These are phyloP conservation scores for Drosophila nebulosa DNA, from an alignment of 1,140 invertebrate species.

Conservation along the genomic window DNA sequence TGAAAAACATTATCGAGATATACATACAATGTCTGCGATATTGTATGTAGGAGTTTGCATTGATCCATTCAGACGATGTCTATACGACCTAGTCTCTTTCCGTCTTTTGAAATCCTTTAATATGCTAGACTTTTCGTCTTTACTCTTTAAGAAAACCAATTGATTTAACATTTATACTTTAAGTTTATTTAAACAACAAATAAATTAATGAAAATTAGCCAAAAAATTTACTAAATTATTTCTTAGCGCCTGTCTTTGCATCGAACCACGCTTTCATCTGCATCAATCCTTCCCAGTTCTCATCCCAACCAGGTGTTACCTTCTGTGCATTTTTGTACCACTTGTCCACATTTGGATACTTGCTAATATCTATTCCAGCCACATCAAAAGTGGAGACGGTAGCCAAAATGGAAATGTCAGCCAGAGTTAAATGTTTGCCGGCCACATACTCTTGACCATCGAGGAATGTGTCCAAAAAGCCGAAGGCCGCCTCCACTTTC, in stretches of 20 bases:
- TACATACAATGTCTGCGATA: too few relatives aligned
- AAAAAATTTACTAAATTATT: background rate
- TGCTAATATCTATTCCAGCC: conserved; percentile 23
- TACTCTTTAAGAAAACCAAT: too few relatives aligned
- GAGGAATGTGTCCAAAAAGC: conserved; percentile 34
- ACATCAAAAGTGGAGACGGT: conserved; percentile 37
- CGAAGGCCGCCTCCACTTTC: conserved; percentile 31
- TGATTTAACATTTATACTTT: too few relatives aligned
- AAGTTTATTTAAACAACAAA: background rate
- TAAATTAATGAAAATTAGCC: background rate
- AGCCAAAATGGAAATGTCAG: conserved; percentile 46
- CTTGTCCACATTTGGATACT: conserved; percentile 37
- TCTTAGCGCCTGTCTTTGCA: background rate
- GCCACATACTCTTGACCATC: conserved; percentile 44
- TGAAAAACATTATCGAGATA: too few relatives aligned
- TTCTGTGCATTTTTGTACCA: conserved; percentile 48
- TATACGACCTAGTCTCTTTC: too few relatives aligned
- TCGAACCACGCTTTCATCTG: background rate
- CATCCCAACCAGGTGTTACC: conserved; percentile 45
- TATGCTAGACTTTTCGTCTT: too few relatives aligned
- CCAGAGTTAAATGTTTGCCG: conserved; percentile 34
- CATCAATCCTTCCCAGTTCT: conserved; percentile 81
- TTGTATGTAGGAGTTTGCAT: too few relatives aligned
- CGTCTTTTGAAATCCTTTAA: too few relatives aligned
- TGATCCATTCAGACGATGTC: too few relatives aligned